Evolutionary conservation across 1,140 invertebrate species (phyloP).

Genomic region (Drosophila sturtevanti): DNA sequence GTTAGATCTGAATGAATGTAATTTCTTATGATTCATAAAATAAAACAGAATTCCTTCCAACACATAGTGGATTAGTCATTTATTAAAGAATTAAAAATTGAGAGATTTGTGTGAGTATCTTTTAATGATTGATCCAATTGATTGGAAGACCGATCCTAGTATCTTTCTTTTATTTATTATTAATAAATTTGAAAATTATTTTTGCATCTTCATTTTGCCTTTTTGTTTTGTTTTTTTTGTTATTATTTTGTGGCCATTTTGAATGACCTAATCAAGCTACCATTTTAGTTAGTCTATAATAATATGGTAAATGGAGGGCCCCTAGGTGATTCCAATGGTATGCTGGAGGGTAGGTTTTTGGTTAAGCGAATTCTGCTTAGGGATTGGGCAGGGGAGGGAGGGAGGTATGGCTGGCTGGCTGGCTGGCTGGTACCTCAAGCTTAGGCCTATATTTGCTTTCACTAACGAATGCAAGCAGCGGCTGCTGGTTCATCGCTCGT

Average conservation of each 20-base stretch:
- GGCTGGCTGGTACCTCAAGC: constrained; percentile 7
- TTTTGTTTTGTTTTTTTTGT: not conserved
- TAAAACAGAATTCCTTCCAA: no score
- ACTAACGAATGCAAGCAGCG: constrained; percentile 72
- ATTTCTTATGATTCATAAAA: no score
- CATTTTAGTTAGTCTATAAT: not conserved
- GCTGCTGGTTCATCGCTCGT: constrained; percentile 10
- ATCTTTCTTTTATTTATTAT: no score
- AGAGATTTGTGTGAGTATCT: no score
- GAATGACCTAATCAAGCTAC: constrained; percentile 2
- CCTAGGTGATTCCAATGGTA: constrained; percentile 3
- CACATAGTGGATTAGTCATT: no score
- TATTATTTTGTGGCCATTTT: not conserved
- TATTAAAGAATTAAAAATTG: no score
- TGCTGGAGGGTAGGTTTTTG: constrained; percentile 9
- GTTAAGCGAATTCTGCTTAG: not conserved
- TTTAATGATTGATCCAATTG: no score
- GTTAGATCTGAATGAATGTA: no score
- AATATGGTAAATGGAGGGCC: constrained; percentile 3
- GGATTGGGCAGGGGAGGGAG: not conserved
- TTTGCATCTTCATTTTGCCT: no score
- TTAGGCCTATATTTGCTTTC: constrained; percentile 59
- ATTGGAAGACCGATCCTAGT: no score
- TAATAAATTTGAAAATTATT: no score
- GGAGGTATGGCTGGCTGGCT: not conserved